Evolutionary conservation across 2,888 invertebrate species (phyloP).

Genomic region (Merodon equestris): DNA sequence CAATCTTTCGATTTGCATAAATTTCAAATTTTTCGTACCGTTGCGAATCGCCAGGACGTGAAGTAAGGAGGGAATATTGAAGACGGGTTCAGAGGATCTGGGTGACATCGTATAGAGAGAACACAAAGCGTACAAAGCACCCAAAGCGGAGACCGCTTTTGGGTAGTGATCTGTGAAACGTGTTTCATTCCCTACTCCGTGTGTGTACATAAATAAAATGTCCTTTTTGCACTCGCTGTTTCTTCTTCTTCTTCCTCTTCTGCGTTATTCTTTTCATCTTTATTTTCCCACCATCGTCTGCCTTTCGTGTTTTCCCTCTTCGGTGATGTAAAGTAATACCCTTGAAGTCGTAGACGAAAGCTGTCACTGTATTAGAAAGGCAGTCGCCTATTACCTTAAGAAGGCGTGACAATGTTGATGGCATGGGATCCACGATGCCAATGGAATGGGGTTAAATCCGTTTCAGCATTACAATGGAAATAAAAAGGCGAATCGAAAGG

Average conservation of each 20-base stretch:
- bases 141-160: conserved; percentile 19
- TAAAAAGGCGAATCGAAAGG: conserved; percentile 10
- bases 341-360: conserved; percentile 51
- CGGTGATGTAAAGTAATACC: conserved; percentile 55
- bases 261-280: background rate
- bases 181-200: conserved; percentile 56
- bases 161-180: conserved; percentile 64
- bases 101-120: conserved; percentile 56
- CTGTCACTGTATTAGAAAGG: conserved; percentile 48
- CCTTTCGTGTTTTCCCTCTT: background rate
- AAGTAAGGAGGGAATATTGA: background rate
- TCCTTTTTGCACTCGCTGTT: conserved; percentile 35
- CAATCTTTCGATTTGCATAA: conserved; percentile 69
- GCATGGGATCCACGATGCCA: conserved; percentile 2
- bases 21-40: conserved; percentile 45
- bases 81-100: conserved; percentile 16
- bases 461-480: conserved; percentile 54
- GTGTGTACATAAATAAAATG: conserved; percentile 62
- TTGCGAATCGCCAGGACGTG: conserved; percentile 28
- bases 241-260: background rate
- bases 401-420: background rate
- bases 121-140: conserved; percentile 11
- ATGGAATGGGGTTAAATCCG: conserved; percentile 52
- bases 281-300: no score
- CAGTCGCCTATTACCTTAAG: conserved; percentile 40